Evolutionary conservation across 1,140 invertebrate species (phyloP), one percentile per base, ranked within the genome.

Genomic region (Antheraea mylitta): DNA sequence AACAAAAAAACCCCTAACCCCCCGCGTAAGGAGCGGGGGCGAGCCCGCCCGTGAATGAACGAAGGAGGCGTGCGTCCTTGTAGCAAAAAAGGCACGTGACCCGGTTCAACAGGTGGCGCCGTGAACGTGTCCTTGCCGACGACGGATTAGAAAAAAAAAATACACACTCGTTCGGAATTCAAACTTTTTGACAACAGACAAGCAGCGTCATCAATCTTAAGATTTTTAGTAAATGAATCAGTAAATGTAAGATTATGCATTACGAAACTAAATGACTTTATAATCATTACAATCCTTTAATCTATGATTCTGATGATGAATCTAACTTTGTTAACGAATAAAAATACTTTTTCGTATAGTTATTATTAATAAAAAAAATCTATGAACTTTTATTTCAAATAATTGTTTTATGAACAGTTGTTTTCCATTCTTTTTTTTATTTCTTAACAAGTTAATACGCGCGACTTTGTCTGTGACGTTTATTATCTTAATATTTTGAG

Each of bases 11-110:
- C 77, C 85, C 83, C 84, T 79, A 66, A 83, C 84, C 82, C 86
- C 85, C 82, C 22, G 22, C 78, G 72, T 73, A 88, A 86, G 85
- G 83, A 86, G 81, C 80, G 81, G 82, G 81, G 70, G 72, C 69
- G 75, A 70, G 73, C 75, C 82, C 82, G 80, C 86, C 89, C 89
- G 85, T 91, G 89, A 91, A 90, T 91, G 89, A 88, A 85, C 86
- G 87, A 90, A 91, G 89, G 89, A 91, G 87, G 89, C 80, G 80
- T 81, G 82, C 86, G 89, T 91, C 86, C 89, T 91, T 91, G 86
- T 80, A 87, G 85, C 86, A 91, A 91, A 91, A 91, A 91, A 91
- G 89, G 89, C 87, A 90, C 87, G 87, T 90, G 87, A 88, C 83
- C 84, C 72, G 73, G 75, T 71, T 81, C 89, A 91, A 91, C 89